phyloP scores from a whole-genome alignment of 1,140 invertebrate species.

The Nymphalis io region DNA sequence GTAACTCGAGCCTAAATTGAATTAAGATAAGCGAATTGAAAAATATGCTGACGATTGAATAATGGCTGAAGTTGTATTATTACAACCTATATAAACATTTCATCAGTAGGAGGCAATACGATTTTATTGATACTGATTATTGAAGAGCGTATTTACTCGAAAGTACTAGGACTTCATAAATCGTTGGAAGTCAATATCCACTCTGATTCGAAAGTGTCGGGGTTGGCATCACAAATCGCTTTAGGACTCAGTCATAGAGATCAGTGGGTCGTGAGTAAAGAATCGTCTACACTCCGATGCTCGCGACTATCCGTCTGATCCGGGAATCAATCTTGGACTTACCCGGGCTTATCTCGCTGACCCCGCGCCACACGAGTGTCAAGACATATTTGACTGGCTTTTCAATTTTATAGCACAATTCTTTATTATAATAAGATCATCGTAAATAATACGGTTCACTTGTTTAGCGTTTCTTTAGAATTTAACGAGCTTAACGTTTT shows the following conservation, averaged over 20 bases:
- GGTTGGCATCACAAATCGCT: constrained; percentile 57
- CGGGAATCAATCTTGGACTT: constrained; percentile 76
- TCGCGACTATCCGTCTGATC: constrained; percentile 65
- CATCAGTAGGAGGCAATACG: constrained; percentile 12
- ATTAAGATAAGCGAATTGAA: constrained; percentile 33
- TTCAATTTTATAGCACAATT: constrained; percentile 51
- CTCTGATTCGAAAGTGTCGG: constrained; percentile 49
- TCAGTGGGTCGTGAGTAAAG: constrained; percentile 71
- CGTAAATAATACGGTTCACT: constrained; percentile 3
- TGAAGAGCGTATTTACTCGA: background rate
- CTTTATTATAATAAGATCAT: constrained; percentile 23
- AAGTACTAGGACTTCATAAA: constrained; percentile 19
- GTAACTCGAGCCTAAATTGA: constrained; percentile 36
- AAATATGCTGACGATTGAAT: constrained; percentile 24
- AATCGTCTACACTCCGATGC: constrained; percentile 67
- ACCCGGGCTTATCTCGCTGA: constrained; percentile 71
- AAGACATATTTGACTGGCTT: constrained; percentile 61
- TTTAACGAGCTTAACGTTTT: background rate
- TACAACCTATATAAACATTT: constrained; percentile 14
- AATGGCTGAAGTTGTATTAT: constrained; percentile 21
- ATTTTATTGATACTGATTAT: background rate
- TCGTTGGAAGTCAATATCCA: constrained; percentile 29
- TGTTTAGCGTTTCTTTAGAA: constrained; percentile 1
- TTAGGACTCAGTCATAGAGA: constrained; percentile 62
- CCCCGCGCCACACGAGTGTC: constrained; percentile 62